Conservation (phyloP, 2,797 vertebrate species). For the Bradypodion pumilum region DNA sequence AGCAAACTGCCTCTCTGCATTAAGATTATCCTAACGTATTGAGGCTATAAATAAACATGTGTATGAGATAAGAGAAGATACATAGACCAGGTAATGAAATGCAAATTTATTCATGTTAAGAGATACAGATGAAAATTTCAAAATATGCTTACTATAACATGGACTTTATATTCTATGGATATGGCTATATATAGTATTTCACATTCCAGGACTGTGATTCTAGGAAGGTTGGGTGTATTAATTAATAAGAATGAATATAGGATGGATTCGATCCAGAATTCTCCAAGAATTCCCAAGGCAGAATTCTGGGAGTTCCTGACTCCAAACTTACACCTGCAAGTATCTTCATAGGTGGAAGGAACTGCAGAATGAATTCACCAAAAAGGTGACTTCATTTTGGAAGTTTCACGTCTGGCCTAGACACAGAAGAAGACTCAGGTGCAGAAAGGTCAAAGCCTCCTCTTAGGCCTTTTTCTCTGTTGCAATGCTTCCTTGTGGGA, state of each 20-base stretch:
- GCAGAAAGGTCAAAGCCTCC: background rate
- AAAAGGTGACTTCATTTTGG: no score
- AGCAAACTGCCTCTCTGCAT: background rate
- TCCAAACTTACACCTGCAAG: background rate
- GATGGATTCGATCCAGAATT: background rate
- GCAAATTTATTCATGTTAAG: background rate
- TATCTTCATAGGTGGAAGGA: no score
- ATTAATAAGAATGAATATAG: background rate
- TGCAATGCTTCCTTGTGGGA: no score
- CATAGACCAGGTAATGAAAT: background rate
- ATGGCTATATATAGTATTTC: background rate
- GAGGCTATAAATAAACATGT: background rate
- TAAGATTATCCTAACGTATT: background rate
- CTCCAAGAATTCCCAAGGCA: background rate
- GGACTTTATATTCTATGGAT: background rate
- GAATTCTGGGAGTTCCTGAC: background rate
- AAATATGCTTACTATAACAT: background rate
- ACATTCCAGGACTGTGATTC: background rate
- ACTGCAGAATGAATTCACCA: no score
- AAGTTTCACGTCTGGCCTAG: background rate
- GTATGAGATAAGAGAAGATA: background rate
- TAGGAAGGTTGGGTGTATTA: background rate
- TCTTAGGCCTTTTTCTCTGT: background rate
- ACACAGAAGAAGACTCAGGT: no score
- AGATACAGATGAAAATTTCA: background rate